phyloP scores from a whole-genome alignment of 2,888 invertebrate species.

The Busseola fusca region DNA sequence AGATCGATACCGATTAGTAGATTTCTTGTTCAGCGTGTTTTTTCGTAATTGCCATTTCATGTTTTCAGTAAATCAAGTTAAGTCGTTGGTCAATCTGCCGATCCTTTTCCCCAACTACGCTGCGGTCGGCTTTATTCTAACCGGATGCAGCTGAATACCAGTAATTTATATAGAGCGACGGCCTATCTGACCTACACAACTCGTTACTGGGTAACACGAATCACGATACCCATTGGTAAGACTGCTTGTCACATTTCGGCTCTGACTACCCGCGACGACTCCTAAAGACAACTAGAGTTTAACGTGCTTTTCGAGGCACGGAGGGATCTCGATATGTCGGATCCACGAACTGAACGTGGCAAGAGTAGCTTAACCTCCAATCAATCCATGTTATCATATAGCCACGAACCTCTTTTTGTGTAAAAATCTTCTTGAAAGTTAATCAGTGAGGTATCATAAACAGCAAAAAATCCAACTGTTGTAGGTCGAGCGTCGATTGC shows the following conservation, averaged over 20 bases:
- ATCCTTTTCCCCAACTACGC: not conserved
- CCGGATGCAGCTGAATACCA: not conserved
- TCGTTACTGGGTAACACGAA: not conserved
- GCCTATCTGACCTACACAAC: not conserved
- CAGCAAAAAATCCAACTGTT: constrained; percentile 10
- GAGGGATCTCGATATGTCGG: not conserved
- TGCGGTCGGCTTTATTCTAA: not conserved
- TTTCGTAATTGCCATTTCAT: not conserved
- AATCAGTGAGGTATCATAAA: constrained; percentile 12
- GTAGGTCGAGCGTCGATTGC: constrained; percentile 46
- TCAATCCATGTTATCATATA: not conserved
- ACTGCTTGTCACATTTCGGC: not conserved
- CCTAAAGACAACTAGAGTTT: not conserved
- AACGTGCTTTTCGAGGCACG: not conserved
- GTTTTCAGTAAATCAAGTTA: not conserved
- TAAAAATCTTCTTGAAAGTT: constrained; percentile 35
- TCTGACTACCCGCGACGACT: not conserved
- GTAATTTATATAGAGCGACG: not conserved
- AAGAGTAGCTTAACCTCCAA: not conserved
- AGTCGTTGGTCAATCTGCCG: not conserved
- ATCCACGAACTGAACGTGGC: not conserved
- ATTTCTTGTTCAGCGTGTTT: not conserved
- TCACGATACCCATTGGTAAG: not conserved
- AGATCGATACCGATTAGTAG: not conserved
- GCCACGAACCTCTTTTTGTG: not conserved